A percentile compares a stretch with the other conserved stretches of the same genome.
These are phyloP conservation scores for Saxidomus purpurata DNA, from an alignment of 1,140 invertebrate species.

Conservation along the genomic window DNA sequence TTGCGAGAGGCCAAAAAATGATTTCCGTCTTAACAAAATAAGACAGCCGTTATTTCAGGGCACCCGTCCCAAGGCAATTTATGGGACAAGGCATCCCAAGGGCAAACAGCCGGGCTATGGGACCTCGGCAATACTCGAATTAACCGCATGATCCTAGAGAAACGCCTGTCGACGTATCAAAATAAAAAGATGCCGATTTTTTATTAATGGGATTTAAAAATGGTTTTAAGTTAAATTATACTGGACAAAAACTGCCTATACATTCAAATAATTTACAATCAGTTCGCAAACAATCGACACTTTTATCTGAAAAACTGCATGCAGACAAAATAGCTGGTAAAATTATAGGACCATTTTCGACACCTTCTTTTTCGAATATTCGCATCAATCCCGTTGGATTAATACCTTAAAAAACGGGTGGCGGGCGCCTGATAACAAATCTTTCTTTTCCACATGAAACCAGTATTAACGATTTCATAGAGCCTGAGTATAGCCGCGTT, in stretches of 20 bases:
- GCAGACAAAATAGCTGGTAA: background rate
- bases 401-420: background rate
- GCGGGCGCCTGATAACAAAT: conserved; percentile 34
- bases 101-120: background rate
- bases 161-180: background rate
- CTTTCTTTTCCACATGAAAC: conserved; percentile 44
- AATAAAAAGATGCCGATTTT: background rate
- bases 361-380: background rate
- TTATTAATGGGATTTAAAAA: background rate
- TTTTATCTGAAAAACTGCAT: background rate
- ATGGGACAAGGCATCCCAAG: background rate
- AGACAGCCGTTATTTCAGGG: background rate
- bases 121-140: background rate
- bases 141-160: background rate
- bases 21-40: background rate
- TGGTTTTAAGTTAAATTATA: background rate
- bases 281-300: too few relatives aligned
- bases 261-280: background rate
- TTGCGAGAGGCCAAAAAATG: background rate
- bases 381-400: background rate
- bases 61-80: background rate
- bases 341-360: background rate
- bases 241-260: background rate
- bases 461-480: conserved; percentile 43
- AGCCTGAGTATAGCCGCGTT: conserved; percentile 30